Evolutionary conservation across 2,113 vertebrate genomes (phyloP).

Genomic region (Rhea pennata): DNA sequence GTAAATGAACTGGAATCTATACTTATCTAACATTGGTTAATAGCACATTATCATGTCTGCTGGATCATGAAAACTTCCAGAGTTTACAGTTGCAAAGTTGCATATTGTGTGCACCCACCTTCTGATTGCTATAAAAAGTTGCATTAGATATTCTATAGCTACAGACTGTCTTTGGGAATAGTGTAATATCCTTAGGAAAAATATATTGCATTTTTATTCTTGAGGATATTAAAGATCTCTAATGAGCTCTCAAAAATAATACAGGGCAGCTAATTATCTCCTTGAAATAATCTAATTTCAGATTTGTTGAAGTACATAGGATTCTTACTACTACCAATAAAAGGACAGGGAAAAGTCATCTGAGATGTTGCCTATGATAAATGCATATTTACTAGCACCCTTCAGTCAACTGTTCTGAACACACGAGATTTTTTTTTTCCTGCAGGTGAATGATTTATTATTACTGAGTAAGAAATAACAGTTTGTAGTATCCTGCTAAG

Average conservation of each 20-base stretch:
- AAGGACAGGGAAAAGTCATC: not conserved
- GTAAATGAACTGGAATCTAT: not conserved
- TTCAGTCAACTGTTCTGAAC: not conserved
- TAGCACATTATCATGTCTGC: not conserved
- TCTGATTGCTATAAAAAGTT: not conserved
- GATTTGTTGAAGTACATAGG: not conserved
- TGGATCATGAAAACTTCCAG: not conserved
- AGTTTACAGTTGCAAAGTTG: not conserved
- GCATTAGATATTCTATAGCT: not conserved
- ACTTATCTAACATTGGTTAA: not conserved
- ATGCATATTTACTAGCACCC: not conserved
- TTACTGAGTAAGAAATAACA: not conserved
- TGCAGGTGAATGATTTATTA: not conserved
- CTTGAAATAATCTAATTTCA: slow-evolving; percentile 21
- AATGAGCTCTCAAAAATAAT: slow-evolving; percentile 40
- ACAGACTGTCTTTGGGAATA: not conserved
- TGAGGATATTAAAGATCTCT: slow-evolving; percentile 38
- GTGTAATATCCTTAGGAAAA: slow-evolving; percentile 10
- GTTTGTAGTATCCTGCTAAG: not conserved
- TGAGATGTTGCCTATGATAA: not conserved
- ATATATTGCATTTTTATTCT: not conserved
- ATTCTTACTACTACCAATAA: not conserved
- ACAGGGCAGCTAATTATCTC: slow-evolving; percentile 53
- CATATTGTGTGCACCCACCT: not conserved
- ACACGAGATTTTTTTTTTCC: not conserved